Evolutionary conservation across 1,140 invertebrate species (phyloP), one percentile per base, ranked within the genome.

Genomic region (Nautilus pompilius): DNA sequence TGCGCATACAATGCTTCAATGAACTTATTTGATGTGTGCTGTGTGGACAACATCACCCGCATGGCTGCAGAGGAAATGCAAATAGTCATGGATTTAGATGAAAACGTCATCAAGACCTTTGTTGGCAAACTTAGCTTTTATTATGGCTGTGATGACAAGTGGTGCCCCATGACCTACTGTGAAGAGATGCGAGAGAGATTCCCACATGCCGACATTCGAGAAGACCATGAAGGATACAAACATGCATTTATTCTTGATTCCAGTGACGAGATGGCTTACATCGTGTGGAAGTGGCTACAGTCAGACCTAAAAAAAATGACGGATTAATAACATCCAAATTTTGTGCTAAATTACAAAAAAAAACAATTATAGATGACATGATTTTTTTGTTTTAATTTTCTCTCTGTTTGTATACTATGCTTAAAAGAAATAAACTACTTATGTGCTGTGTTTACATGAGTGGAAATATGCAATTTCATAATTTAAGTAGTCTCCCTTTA

Each of bases 181-280:
- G 74, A 87, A 26, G 82, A 89, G 48, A 78, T 93, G 34, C 85
- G 84, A 63, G 64, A 76, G 17, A 81, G 82, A 29, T 85, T 89
- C 72, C 89, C 90, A 0, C 72, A 87, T 58, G 78, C 87, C 8
- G 85, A 90, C 65, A 86, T 89, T 15, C 76, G 87, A 62, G 70
- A 92, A 17, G 90, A 89, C 73, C 83, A 84, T n/a, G 77, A 86
- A 56, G 85, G 86, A 20, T 87, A 88, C 73, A 79, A 86, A 28
- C 92, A 95, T 81, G 87, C 90, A 1, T 95, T 92, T 85, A 90
- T 93, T 10, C 73, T 93, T 22, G 75, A 81, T 24, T 60, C 73
- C 13, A 81, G 88, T 15, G 72, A 84, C 26, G 83, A 86, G 65
- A 87, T 93, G 81, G 90, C 88, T 5, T 69, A 74, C 22, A 75